Evolutionary conservation across 2,888 invertebrate genomes (phyloP).

Genomic region (Drosophila formosana): DNA sequence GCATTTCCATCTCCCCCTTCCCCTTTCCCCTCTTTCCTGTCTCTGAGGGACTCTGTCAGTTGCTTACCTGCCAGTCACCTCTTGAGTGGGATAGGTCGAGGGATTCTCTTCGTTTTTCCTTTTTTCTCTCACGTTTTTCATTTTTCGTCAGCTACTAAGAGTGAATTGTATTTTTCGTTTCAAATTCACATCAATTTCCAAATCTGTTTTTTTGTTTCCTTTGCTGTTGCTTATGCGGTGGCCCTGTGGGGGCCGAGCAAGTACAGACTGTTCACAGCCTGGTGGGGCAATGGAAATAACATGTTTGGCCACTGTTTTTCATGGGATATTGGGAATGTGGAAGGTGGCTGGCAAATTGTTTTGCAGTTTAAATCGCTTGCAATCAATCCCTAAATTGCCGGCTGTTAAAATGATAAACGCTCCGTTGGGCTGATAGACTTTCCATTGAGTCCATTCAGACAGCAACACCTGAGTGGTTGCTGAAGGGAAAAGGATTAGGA

Average conservation of each 20-base stretch:
- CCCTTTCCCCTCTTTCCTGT: background rate
- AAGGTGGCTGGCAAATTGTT: conserved; percentile 60
- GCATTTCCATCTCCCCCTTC: background rate
- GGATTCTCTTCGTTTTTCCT: conserved; percentile 13
- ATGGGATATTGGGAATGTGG: background rate
- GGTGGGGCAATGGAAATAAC: conserved; percentile 30
- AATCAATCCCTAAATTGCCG: conserved; percentile 69
- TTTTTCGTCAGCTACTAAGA: conserved; percentile 38
- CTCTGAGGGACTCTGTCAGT: conserved; percentile 1
- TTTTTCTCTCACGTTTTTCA: conserved; percentile 3
- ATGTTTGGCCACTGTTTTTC: conserved; percentile 31
- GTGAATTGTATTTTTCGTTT: conserved; percentile 45
- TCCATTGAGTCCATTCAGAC: conserved; percentile 26
- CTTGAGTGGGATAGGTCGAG: conserved; percentile 13
- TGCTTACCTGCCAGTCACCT: conserved; percentile 12
- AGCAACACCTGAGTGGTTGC: conserved; percentile 22
- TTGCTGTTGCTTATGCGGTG: background rate
- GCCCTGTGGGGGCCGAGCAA: background rate
- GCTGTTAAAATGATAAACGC: conserved; percentile 74
- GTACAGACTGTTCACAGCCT: background rate
- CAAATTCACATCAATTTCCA: conserved; percentile 50
- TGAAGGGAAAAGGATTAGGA: background rate
- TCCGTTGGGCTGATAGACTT: conserved; percentile 40
- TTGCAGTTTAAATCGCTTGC: conserved; percentile 62
- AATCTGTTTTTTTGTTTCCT: conserved; percentile 41